phyloP scores from a whole-genome alignment of 2,113 vertebrate species.

The Copsychus sechellarum region DNA sequence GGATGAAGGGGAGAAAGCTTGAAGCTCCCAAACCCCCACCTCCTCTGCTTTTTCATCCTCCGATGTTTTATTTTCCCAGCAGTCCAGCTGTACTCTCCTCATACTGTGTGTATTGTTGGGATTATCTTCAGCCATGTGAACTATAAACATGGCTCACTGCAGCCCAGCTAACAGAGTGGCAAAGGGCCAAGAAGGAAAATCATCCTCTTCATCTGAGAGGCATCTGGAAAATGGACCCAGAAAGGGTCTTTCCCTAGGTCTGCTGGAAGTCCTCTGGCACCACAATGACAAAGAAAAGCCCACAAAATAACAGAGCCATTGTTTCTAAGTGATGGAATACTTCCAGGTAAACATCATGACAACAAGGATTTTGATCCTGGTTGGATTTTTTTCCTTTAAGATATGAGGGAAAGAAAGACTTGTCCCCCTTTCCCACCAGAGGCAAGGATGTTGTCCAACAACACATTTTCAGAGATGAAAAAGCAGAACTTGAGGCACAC shows the following conservation, averaged over 20 bases:
- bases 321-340: neutral
- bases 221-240: neutral
- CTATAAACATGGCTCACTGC: slow-evolving; percentile 44
- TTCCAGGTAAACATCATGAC: neutral
- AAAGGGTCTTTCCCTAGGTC: neutral
- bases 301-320: neutral
- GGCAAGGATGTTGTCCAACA: neutral
- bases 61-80: slow-evolving; percentile 60
- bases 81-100: slow-evolving; percentile 5
- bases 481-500: neutral
- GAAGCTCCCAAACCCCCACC: neutral
- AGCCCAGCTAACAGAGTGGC: neutral
- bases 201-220: neutral
- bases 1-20: neutral
- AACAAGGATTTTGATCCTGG: neutral
- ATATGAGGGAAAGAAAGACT: neutral
- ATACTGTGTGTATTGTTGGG: slow-evolving; percentile 46
- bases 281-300: neutral
- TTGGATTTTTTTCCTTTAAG: neutral
- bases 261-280: neutral
- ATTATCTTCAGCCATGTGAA: slow-evolving; percentile 32
- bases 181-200: slow-evolving; percentile 15
- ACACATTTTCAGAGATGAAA: neutral
- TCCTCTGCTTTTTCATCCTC: slow-evolving; percentile 32
- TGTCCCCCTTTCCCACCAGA: neutral